Evolutionary conservation across 1,140 invertebrate species (phyloP).

Genomic region (Trachelipus rathkii): DNA sequence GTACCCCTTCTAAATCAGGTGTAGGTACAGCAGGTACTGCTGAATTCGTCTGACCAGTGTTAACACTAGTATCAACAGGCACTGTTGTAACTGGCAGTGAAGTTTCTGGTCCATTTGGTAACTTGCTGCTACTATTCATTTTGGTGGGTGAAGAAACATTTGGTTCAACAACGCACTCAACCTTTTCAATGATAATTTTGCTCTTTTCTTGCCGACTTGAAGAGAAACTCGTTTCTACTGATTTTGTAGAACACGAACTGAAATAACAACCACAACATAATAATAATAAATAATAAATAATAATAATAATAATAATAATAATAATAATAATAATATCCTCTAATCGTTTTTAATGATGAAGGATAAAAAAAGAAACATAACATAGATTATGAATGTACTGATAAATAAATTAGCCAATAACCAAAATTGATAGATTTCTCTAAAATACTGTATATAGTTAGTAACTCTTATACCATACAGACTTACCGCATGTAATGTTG

Average conservation of each 20-base stretch:
- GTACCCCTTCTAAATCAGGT: constrained; percentile 40
- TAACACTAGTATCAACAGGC: constrained; percentile 22
- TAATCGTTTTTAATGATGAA: no score
- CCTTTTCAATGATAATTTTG: constrained; percentile 74
- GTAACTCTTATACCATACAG: no score
- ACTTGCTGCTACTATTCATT: constrained; percentile 14
- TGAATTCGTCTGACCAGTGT: constrained; percentile 10
- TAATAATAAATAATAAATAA: no score
- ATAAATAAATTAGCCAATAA: no score
- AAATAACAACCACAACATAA: no score
- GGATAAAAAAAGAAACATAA: no score
- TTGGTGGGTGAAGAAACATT: constrained; percentile 53
- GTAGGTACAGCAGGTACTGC: constrained; percentile 9
- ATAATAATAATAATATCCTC: no score
- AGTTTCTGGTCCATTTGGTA: not conserved
- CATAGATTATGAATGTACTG: no score
- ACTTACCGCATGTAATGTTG: no score
- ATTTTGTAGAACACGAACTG: not conserved
- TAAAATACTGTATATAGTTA: no score
- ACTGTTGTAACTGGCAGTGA: not conserved
- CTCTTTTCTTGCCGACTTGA: constrained; percentile 70
- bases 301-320: no score
- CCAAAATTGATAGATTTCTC: no score
- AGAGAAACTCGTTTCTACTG: constrained; percentile 34
- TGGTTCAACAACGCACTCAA: constrained; percentile 64